These are phyloP conservation scores for Crypturellus undulatus DNA, from an alignment of 2,113 vertebrate species.

Conservation along the genomic window DNA sequence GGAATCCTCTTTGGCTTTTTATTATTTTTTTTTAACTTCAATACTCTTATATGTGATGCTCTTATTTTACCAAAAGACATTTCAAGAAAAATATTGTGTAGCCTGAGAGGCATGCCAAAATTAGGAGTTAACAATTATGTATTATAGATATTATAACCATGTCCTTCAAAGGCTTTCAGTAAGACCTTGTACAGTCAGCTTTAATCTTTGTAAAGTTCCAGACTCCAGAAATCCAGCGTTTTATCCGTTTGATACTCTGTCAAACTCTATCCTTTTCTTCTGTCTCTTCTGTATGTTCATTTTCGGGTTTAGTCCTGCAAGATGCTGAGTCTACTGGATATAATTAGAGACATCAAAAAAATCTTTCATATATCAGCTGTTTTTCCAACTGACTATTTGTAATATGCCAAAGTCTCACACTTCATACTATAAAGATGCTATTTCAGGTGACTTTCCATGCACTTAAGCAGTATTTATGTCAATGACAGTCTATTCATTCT, in stretches of 20 bases:
- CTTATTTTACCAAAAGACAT: neutral
- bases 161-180: neutral
- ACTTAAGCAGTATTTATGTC: neutral
- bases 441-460: neutral
- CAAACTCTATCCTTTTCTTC: neutral
- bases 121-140: neutral
- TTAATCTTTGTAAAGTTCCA: neutral
- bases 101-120: neutral
- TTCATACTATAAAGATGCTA: accelerated
- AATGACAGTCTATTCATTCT: neutral
- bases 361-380: neutral
- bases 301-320: neutral
- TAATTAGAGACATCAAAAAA: neutral
- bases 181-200: slow-evolving; percentile 14
- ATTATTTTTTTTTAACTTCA: neutral
- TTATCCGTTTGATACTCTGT: neutral
- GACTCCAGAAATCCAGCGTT: slow-evolving; percentile 19
- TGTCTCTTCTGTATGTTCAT: neutral
- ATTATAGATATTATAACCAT: neutral
- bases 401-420: neutral
- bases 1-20: neutral
- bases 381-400: neutral
- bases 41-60: neutral
- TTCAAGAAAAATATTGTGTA: neutral
- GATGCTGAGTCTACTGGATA: neutral